Base-by-base conservation (phyloP, 2,113 vertebrate genomes). In the Mellivora capensis region DNA sequence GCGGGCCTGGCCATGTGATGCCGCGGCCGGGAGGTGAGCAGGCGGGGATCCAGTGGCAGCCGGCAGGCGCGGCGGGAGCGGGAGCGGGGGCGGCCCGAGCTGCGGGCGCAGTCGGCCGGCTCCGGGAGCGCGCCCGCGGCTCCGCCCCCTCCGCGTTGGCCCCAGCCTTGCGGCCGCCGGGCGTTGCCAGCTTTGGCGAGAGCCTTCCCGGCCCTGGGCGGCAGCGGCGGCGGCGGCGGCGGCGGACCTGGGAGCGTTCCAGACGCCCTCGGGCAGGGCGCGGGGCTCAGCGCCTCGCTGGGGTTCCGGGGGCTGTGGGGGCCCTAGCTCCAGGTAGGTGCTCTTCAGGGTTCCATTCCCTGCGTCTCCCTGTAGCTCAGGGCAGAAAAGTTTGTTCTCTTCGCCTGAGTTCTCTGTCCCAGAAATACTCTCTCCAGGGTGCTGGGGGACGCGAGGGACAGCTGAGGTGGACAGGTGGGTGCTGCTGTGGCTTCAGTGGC, bases 1-100 rank as follows among this genome's bases (percentile, higher is more conserved):
- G 89, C 96, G 29, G 93, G 96, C 90, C 90, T 1, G 25, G 94
- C 98, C 98, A 83, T 97, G 97, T 94, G 97, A 98, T 89, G 98
- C 97, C 79, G 49, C 81, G 76, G 57, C 54, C 15, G 27, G n/a
- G 64, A 44, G 67, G 44, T 17, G 20, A 71, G 61, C 84, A 42
- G 62, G 91, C 94, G 69, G 95, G 96, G 93, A 83, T 57, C 87
- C 47, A 18, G 42, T 21, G 81, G 88, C 91, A 86, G 95, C 84
- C 34, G 91, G 91, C 86, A 74, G 94, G 84, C 39, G 85, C 61
- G 84, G 49, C n/a, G 71, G 9, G 69, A 7, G 93, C 80, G n/a
- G 90, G 81, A 7, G 93, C 80, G n/a, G 90, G 81, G 97, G 95
- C 90, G 95, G 88, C 95, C 21, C 54, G 95, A 6, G 94, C 76